Evolutionary conservation across 2,113 vertebrate species (phyloP).

Genomic region (Probosciger aterrimus): DNA sequence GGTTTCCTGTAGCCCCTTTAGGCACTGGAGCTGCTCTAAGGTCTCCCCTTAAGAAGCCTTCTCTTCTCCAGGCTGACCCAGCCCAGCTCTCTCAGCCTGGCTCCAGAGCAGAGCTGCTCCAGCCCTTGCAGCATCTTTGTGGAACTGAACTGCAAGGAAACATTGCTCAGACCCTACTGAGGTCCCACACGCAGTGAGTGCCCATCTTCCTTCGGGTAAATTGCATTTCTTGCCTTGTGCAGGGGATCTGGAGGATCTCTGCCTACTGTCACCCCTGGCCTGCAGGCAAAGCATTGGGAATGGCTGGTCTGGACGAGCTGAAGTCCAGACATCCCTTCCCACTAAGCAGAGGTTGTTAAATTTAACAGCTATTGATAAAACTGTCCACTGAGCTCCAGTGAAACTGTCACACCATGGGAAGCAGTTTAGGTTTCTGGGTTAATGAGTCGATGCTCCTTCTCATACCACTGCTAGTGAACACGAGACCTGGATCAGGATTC

Average conservation of each 20-base stretch:
- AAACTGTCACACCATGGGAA: background rate
- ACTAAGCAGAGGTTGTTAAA: background rate
- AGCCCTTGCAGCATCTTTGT: background rate
- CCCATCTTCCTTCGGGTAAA: background rate
- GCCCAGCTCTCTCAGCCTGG: background rate
- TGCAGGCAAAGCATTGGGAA: background rate
- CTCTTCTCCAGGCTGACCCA: background rate
- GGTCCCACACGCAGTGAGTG: fast-evolving
- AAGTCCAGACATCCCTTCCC: background rate
- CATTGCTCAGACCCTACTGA: background rate
- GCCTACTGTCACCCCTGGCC: background rate
- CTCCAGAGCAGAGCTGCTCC: background rate
- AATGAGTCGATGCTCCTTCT: background rate
- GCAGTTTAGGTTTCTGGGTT: background rate
- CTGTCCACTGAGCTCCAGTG: background rate
- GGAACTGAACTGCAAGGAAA: background rate
- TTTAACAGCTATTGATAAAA: background rate
- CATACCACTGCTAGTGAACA: background rate
- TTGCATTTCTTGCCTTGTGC: background rate
- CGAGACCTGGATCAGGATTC: background rate
- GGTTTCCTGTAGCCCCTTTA: no score
- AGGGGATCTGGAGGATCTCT: background rate
- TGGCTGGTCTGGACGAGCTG: background rate
- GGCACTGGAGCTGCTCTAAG: no score
- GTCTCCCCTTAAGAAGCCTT: background rate